Percentiles rank a stretch among this genome's conserved stretches.
Conservation (phyloP, 2,113 vertebrate genomes). For the Eclectus roratus region DNA sequence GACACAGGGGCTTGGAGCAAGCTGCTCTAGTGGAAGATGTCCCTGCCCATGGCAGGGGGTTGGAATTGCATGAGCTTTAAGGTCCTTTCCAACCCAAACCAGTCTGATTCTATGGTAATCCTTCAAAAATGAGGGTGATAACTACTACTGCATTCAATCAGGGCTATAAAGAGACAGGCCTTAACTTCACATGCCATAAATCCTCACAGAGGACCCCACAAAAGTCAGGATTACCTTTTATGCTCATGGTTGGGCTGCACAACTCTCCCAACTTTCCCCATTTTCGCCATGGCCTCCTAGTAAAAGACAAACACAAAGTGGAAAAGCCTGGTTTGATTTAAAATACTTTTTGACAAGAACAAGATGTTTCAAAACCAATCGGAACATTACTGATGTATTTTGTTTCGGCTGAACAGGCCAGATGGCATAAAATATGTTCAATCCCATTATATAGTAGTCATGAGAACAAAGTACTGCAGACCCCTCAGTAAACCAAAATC, state of each 20-base stretch:
- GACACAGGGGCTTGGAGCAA: neutral
- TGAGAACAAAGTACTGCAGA: slow-evolving; percentile 40
- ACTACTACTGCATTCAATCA: neutral
- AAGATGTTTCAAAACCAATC: slow-evolving; percentile 60
- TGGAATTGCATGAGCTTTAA: neutral
- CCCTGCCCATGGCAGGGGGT: neutral
- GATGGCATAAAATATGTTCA: slow-evolving; percentile 56
- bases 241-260: slow-evolving; percentile 80
- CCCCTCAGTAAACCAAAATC: slow-evolving; percentile 22
- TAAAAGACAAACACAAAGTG: slow-evolving; percentile 59
- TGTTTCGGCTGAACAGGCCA: slow-evolving; percentile 45
- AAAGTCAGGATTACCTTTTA: slow-evolving; percentile 74
- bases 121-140: neutral
- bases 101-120: neutral
- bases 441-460: slow-evolving; percentile 50
- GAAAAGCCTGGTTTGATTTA: slow-evolving; percentile 59
- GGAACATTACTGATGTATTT: slow-evolving; percentile 55
- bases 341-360: slow-evolving; percentile 63
- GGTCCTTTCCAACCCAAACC: neutral
- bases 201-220: neutral
- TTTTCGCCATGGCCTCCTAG: slow-evolving; percentile 92
- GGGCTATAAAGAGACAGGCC: neutral
- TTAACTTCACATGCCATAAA: neutral
- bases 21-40: neutral
- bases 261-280: slow-evolving; percentile 88